Conservation (phyloP, 2,888 invertebrate species). For the Andrena bucephala region DNA sequence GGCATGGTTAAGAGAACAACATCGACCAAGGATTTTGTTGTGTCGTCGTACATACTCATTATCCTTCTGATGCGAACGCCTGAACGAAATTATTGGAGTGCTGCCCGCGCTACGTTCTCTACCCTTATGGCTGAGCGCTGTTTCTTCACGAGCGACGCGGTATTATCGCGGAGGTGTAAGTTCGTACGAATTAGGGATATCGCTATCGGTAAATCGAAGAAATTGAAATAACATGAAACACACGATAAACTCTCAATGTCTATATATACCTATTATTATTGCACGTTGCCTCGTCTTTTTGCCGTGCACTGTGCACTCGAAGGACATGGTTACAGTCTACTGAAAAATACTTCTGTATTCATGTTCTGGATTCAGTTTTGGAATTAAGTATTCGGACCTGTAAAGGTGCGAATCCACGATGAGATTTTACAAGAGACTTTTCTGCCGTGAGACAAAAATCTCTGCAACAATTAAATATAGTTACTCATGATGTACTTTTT, state of each 20-base stretch:
- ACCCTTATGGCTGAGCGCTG: constrained; percentile 9
- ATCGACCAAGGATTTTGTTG: constrained; percentile 21
- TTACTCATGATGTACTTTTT: too few species aligned
- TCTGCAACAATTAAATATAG: too few species aligned
- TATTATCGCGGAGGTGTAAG: constrained; percentile 59
- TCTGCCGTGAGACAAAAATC: too few species aligned
- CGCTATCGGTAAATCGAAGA: neutral
- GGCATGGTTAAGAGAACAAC: constrained; percentile 27
- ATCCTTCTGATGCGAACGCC: constrained; percentile 22
- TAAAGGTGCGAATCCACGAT: too few species aligned
- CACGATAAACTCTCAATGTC: neutral
- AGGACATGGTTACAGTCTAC: too few species aligned
- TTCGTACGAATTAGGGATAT: constrained; percentile 40
- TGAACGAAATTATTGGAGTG: constrained; percentile 63
- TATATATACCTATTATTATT: neutral
- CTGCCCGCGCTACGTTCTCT: neutral
- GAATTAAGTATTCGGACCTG: too few species aligned
- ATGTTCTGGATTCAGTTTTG: neutral
- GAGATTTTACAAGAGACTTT: too few species aligned
- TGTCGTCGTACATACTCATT: constrained; percentile 45
- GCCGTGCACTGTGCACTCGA: too few species aligned
- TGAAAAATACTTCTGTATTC: too few species aligned
- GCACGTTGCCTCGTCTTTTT: too few species aligned
- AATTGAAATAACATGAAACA: neutral
- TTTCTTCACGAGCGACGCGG: constrained; percentile 44